Conservation (phyloP, 2,113 vertebrate genomes). For the Melanerpes formicivorus region DNA sequence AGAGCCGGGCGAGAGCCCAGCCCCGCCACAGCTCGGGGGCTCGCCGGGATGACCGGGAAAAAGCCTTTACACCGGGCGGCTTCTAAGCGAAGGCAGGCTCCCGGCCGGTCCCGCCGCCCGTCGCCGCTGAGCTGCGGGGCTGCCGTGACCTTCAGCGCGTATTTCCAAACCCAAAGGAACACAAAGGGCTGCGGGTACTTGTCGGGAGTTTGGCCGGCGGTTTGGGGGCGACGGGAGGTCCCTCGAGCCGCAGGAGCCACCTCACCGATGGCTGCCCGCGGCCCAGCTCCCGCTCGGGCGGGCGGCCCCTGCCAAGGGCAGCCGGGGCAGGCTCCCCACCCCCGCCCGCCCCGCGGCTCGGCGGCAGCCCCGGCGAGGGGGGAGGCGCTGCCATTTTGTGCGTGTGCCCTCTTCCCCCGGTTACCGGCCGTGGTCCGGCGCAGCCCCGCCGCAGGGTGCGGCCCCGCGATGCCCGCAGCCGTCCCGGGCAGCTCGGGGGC, state of each 20-base stretch:
- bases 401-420: not conserved
- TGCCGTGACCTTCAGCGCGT: constrained; percentile 78
- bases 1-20: not conserved
- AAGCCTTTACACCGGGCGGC: not conserved
- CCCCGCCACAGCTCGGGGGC: not conserved
- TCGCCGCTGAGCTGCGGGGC: constrained; percentile 55
- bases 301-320: not conserved
- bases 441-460: not conserved
- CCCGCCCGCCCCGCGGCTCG: not conserved
- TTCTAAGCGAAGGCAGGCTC: not conserved
- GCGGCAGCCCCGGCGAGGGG: not conserved
- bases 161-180: constrained; percentile 49
- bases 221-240: not conserved
- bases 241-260: not conserved
- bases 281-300: too few relatives aligned
- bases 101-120: not conserved
- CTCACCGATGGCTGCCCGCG: not conserved
- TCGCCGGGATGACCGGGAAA: not conserved
- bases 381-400: not conserved
- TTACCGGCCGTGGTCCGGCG: not conserved
- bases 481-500: not conserved
- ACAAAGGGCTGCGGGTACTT: constrained; percentile 43
- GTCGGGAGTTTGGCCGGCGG: not conserved
- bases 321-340: not conserved
- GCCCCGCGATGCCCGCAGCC: not conserved